Base-by-base conservation (phyloP, 1,140 invertebrate genomes). In the Trichogramma pretiosum region DNA sequence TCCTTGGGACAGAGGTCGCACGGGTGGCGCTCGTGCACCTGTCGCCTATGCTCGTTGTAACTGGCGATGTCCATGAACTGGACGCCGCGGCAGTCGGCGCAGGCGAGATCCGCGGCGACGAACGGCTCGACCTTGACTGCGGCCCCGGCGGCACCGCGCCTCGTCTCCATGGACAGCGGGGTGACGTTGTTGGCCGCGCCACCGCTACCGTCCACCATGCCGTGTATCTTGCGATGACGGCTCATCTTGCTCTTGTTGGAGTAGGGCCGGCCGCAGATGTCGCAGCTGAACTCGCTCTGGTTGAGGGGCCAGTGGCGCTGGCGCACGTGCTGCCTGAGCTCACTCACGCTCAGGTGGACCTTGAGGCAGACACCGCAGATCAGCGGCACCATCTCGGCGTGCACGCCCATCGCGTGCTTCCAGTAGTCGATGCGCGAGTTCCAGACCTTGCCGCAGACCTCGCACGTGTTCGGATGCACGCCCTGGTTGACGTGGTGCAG, bases 1-100 rank as follows among this genome's bases (percentile, higher is more conserved):
- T 73, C 79, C 52, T 81, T 81, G 48, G 74, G 75, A 55, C 79
- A 81, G 2, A 81, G 56, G 60, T 81, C 79, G 50, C 79, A 81
- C 2, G 78, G 77, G 46, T 77, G 77, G 3, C 79, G 68, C 17
- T 68, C 68, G 52, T 81, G 79, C 23, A 65, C 57, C 14, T 67
- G 64, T 42, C 74, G 61, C n/a, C 77, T 61, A 57, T 81, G 21
- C 9, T 52, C 49, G 9, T 37, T 33, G 10, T 39, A 28, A 24
- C 43, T 30, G 9, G 46, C 28, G 17, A 77, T 63, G 26, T 58
- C 67, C 7, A 63, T 45, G 46, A 75, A 76, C 36, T 58, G 68
- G 0, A 69, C 37, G 26, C 72, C 63, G 2, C 63, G 60, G 35
- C 73, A 75, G 11, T 66, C 58, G 5, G 73, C 67, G 52, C 74